A percentile compares a stretch with the other conserved stretches of the same genome.
Evolutionary conservation across 2,113 vertebrate species (phyloP).

Genomic region (Fregetta grallaria): DNA sequence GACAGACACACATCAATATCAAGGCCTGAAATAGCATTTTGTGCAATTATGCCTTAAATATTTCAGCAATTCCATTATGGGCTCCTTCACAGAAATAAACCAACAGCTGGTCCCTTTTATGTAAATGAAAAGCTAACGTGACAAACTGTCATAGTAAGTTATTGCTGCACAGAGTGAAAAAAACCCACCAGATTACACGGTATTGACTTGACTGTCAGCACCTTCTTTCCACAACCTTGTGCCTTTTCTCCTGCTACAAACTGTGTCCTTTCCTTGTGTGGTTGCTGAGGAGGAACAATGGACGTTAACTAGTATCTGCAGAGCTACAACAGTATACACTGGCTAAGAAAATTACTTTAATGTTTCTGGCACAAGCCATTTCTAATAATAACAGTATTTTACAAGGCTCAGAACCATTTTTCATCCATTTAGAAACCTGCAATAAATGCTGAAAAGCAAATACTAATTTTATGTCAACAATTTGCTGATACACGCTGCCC

Average conservation of each 20-base stretch:
- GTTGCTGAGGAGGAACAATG: neutral
- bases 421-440: neutral
- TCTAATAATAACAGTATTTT: neutral
- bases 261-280: neutral
- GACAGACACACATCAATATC: neutral
- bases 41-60: constrained; percentile 48
- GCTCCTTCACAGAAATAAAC: constrained; percentile 39
- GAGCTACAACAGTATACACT: accelerated
- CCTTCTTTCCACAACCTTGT: neutral
- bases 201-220: neutral
- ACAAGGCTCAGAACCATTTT: neutral
- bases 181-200: neutral
- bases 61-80: constrained; percentile 51
- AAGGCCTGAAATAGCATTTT: constrained; percentile 21
- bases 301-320: neutral
- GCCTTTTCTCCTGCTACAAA: neutral
- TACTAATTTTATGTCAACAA: neutral
- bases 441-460: neutral
- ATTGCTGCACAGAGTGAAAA: neutral
- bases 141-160: constrained; percentile 13
- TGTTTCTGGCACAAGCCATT: neutral
- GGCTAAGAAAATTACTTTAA: neutral
- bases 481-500: neutral
- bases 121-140: neutral
- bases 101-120: constrained; percentile 24